Evolutionary conservation across 2,797 vertebrate species (phyloP), one percentile per base, ranked within the genome.

Genomic region (Spea hammondii): DNA sequence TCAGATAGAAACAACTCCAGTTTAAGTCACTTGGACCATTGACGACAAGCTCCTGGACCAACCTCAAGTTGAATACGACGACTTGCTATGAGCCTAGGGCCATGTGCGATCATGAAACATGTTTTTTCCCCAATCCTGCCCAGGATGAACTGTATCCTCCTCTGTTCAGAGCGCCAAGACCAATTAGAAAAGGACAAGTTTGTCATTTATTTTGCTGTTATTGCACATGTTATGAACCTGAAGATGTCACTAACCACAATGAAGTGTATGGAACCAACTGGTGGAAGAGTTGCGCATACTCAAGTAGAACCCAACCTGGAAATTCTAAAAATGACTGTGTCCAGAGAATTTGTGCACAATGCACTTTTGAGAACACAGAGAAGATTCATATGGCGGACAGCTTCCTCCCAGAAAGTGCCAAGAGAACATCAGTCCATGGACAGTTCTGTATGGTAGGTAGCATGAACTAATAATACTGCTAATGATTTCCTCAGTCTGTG

Each of bases 11-110:
- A 62, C 12, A 5, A 4, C 5, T 6, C 10, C 59, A 17, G n/a
- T 17, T 62, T 62, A 6, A 17, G 5, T 4, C 6, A 62, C 14
- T 10, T 46, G 8, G 8, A 65, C 32, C 11, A 65, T 4, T 46
- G 4, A 4, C 44, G 9, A 65, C 10, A 65, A 65, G 10, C 4
- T 11, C 1, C 4, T 65, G 64, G 64, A 65, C 64, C 46, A 11
- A 65, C 32, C 32, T 5, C 11, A 44, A 9, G 46, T 45, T 11
- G 45, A 51, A 4, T 62, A 73, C 14, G 10, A 1, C 44, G 14
- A 65, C 32, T 46, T 50, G 54, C 60, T 74, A 74, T 74, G 50
- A 74, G 54, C 11, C 55, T 72, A 62, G 57, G 64, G 17, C 32
- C 32, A 32, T 32, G 32, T 32, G 32, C n/a, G 4, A 5, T 44